Conservation (phyloP, 2,113 vertebrate genomes). For the Amphiprion percula region DNA sequence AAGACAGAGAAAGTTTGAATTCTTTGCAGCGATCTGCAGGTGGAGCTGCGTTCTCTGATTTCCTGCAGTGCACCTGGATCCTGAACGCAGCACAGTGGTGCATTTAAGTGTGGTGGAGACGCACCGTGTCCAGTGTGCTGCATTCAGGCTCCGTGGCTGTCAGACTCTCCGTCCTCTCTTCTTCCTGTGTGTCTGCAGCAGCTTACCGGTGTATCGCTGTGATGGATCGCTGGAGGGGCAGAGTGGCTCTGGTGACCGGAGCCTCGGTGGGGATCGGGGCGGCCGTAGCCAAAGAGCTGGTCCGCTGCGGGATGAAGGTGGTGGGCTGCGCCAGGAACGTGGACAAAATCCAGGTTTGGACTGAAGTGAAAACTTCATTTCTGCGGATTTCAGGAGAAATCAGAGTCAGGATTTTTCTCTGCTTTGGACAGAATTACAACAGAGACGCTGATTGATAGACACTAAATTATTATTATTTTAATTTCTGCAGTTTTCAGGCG, state of each 20-base stretch:
- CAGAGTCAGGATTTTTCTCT: too few species aligned
- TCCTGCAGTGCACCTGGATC: too few species aligned
- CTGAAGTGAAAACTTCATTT: background rate
- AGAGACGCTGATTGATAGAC: too few species aligned
- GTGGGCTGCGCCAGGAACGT: conserved; percentile 90
- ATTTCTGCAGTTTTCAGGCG: too few species aligned
- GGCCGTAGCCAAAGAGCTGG: conserved; percentile 85
- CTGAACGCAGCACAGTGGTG: too few species aligned
- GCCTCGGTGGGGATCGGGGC: conserved; percentile 91
- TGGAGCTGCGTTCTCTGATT: too few species aligned
- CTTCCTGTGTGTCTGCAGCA: background rate
- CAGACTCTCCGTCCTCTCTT: background rate
- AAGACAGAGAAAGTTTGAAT: too few species aligned
- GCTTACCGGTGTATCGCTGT: background rate
- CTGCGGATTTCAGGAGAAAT: too few species aligned
- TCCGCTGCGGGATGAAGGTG: conserved; percentile 89
- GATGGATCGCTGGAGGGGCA: conserved; percentile 90
- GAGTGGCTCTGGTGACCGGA: conserved; percentile 90
- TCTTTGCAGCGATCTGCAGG: too few species aligned
- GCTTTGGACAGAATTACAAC: too few species aligned
- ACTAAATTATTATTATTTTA: too few species aligned
- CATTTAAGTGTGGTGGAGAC: too few species aligned
- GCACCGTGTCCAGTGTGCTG: background rate
- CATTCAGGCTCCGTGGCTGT: background rate
- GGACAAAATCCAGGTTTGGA: conserved; percentile 87